Base-by-base conservation (phyloP, 2,888 invertebrate species). In the Luperina testacea region DNA sequence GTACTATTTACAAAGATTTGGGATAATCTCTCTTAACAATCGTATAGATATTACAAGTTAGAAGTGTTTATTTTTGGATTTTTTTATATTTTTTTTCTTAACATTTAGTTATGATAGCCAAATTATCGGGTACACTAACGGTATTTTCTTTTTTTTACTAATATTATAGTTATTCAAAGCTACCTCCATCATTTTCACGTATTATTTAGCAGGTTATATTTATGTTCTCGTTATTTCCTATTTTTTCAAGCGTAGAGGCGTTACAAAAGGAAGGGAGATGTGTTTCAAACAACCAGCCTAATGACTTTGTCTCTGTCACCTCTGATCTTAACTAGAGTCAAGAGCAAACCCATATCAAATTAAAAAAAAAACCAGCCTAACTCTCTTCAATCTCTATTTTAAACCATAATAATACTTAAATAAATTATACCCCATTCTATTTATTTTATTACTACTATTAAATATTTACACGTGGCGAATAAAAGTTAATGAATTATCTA, bases 241-340 rank as follows among this genome's bases (percentile, higher is more conserved):
- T 27, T 48, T 61, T 73, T 72, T 67, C 24, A 64, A 74, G 27
- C 24, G 27, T 63, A 38, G 20, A 42, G 42, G 53, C 68, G 38
- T 67, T 67, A 79, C 27, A 48, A 4, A 51, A 63, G 83, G 76
- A 83, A 84, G 82, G 81, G 74, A 73, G 70, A 89, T 82, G 70
- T 84, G 78, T 72, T 63, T 59, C 53, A 42, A 72, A 77, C 84
- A 85, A 85, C 63, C 51, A 80, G 11, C 73, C 63, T 69, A 72
- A 67, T 63, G 32, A 32, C 32, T 32, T 32, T 32, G 32, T 32
- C 32, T 32, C 32, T 32, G 32, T 32, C 32, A 32, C 32, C 32
- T 32, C 32, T 32, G 32, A 32, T 32, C 32, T 32, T 32, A 1
- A 32, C 32, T 32, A 1, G 32, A 32, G 32, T 32, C 32, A 32